Percentiles rank a stretch among this genome's conserved stretches.
phyloP scores from a whole-genome alignment of 2,888 invertebrate species.

The Cosmorhoe ocellata region DNA sequence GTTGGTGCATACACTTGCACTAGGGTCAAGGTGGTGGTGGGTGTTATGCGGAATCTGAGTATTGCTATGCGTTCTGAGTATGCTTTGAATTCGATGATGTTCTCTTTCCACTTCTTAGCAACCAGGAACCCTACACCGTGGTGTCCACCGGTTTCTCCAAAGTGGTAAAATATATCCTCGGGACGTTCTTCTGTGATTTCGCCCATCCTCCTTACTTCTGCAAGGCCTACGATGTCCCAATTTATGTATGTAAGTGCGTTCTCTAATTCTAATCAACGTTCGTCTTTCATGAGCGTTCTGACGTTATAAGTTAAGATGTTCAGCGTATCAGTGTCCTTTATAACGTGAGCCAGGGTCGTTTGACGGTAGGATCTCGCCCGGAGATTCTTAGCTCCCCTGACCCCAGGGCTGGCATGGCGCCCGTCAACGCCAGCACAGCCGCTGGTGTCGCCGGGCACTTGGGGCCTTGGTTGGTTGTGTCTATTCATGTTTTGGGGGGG shows the following conservation, averaged over 20 bases:
- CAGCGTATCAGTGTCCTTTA: background rate
- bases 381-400: too few species aligned
- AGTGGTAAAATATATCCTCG: conserved; percentile 10
- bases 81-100: too few species aligned
- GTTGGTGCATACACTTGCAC: background rate
- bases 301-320: conserved; percentile 1
- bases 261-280: conserved; percentile 13
- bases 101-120: background rate
- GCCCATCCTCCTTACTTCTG: too few species aligned
- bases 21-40: background rate
- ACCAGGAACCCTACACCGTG: background rate
- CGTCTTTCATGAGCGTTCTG: background rate
- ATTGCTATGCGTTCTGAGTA: background rate
- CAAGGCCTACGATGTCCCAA: too few species aligned
- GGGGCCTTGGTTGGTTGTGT: too few species aligned
- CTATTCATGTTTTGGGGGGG: too few species aligned
- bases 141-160: background rate
- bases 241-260: background rate
- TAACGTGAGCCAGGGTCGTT: background rate
- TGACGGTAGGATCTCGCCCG: background rate
- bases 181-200: too few species aligned
- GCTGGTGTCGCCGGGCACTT: too few species aligned
- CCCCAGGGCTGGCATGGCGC: too few species aligned
- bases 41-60: background rate
- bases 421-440: too few species aligned